Evolutionary conservation across 2,888 invertebrate genomes (phyloP).

Genomic region (Argyra leucocephala): DNA sequence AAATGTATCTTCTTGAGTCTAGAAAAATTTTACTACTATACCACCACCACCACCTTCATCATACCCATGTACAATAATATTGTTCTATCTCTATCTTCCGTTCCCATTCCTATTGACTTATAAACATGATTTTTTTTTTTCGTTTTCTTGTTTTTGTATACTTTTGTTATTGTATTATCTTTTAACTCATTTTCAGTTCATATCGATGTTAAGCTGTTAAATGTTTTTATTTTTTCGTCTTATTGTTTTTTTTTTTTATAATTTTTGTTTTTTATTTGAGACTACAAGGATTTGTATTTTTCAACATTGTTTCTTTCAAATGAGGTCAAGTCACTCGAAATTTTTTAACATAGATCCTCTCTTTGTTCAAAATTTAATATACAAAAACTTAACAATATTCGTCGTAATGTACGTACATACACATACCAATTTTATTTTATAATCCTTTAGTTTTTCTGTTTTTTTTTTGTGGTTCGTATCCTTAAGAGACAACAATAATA

Average conservation of each 20-base stretch:
- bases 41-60: no score
- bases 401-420: no score
- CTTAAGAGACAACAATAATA: background rate
- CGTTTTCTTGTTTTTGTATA: background rate
- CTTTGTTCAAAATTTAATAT: constrained; percentile 1
- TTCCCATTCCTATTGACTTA: no score
- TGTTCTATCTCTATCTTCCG: no score
- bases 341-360: background rate
- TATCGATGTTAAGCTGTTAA: background rate
- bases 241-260: no score
- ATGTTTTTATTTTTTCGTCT: background rate
- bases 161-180: background rate
- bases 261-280: background rate
- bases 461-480: background rate
- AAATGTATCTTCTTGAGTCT: no score
- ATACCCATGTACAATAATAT: no score
- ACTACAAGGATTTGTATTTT: background rate
- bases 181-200: background rate
- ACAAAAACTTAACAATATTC: background rate
- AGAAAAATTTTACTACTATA: no score
- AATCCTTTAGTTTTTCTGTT: background rate
- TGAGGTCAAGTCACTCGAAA: constrained; percentile 4
- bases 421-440: background rate
- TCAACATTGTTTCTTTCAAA: background rate
- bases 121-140: no score